Evolutionary conservation across 2,113 vertebrate genomes (phyloP).

Genomic region (Epinephelus moara): DNA sequence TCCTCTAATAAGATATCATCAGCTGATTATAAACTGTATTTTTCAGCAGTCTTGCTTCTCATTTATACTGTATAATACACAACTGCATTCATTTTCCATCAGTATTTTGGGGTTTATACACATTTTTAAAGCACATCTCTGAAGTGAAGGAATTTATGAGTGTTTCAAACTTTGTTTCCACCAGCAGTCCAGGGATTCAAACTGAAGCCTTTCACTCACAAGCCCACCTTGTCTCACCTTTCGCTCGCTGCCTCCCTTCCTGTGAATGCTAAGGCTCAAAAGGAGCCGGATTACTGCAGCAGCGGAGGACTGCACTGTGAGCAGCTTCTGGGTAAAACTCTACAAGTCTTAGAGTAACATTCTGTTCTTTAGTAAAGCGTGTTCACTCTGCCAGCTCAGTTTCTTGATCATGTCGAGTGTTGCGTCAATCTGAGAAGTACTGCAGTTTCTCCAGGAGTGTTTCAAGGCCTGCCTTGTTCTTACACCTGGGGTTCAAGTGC

Average conservation of each 20-base stretch:
- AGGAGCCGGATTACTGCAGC: slow-evolving; percentile 22
- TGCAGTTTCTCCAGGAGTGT: slow-evolving; percentile 62
- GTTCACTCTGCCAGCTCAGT: slow-evolving; percentile 56
- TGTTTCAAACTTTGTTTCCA: slow-evolving; percentile 24
- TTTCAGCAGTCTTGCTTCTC: not conserved
- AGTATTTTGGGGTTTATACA: not conserved
- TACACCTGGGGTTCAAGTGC: slow-evolving; percentile 69
- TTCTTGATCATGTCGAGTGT: slow-evolving; percentile 70
- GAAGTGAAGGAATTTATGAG: not conserved
- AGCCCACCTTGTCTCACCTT: slow-evolving; percentile 35
- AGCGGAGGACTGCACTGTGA: slow-evolving; percentile 29
- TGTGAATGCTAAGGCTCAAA: slow-evolving; percentile 8
- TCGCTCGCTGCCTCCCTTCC: slow-evolving; percentile 6
- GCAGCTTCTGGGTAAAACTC: slow-evolving; percentile 54
- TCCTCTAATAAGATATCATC: not conserved
- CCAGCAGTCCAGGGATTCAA: slow-evolving; percentile 6
- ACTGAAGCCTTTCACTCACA: slow-evolving; percentile 23
- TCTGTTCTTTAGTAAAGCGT: slow-evolving; percentile 56
- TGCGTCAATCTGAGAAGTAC: slow-evolving; percentile 66
- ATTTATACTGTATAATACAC: not conserved
- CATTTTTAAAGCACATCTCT: not conserved
- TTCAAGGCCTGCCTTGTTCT: slow-evolving; percentile 67
- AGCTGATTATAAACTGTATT: slow-evolving; percentile 3
- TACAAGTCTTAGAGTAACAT: slow-evolving; percentile 48
- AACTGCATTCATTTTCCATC: not conserved